Percentiles rank a stretch among this genome's conserved stretches.
Evolutionary conservation across 2,113 vertebrate species (phyloP).

Genomic region (Bujurquina vittata): DNA sequence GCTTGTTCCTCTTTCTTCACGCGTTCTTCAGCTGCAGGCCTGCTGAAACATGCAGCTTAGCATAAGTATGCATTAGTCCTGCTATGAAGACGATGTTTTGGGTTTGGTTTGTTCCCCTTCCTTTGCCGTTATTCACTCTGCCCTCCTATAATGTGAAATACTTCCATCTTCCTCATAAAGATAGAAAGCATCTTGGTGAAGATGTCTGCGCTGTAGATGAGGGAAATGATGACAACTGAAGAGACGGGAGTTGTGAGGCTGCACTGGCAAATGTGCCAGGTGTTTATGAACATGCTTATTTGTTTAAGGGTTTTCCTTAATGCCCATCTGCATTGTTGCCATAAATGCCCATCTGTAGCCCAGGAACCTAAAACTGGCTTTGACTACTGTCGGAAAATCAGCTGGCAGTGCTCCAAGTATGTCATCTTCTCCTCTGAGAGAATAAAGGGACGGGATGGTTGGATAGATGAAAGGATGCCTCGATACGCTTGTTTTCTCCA

Average conservation of each 20-base stretch:
- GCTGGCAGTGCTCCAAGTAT: conserved; percentile 64
- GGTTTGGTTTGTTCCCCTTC: conserved; percentile 10
- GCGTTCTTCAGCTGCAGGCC: conserved; percentile 25
- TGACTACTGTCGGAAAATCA: conserved; percentile 47
- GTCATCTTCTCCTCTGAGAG: conserved; percentile 65
- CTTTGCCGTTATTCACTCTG: background rate
- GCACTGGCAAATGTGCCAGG: conserved; percentile 56
- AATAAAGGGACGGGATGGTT: conserved; percentile 45
- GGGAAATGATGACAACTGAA: conserved; percentile 55
- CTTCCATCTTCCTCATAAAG: conserved; percentile 56
- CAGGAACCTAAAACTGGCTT: conserved; percentile 53
- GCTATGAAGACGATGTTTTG: conserved; percentile 34
- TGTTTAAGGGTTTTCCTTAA: conserved; percentile 67
- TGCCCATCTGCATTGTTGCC: conserved; percentile 53
- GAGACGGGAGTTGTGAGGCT: conserved; percentile 17
- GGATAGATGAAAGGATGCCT: conserved; percentile 64
- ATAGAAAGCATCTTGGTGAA: conserved; percentile 37
- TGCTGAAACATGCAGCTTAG: conserved; percentile 45
- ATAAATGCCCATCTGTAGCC: conserved; percentile 70
- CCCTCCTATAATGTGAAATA: conserved; percentile 24
- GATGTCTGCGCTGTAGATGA: conserved; percentile 35
- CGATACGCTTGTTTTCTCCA: conserved; percentile 67
- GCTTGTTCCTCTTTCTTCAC: conserved; percentile 43
- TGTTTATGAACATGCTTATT: conserved; percentile 57
- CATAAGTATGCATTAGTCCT: conserved; percentile 56